Evolutionary conservation across 30 jellyfish, hydroid and myxozoan species (phyloP).

Genomic region (Hydractinia symbiolongicarpus): DNA sequence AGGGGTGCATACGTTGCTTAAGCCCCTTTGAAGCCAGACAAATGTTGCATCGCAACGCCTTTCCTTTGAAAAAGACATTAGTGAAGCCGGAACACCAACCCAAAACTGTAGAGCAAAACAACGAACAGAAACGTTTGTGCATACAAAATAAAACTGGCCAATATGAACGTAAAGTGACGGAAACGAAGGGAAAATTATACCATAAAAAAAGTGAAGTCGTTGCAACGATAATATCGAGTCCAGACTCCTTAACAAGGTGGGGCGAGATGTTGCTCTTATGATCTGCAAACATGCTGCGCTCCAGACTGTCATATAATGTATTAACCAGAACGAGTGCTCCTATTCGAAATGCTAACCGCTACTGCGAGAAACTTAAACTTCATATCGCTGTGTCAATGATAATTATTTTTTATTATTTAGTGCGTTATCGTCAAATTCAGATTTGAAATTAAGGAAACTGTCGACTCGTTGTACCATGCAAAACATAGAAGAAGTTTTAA

Average conservation of each 20-base stretch:
- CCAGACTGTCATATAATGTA: too few relatives aligned
- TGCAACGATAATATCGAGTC: conserved; percentile 5
- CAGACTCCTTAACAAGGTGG: background rate
- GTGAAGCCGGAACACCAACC: background rate
- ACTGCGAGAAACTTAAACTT: too few relatives aligned
- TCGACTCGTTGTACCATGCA: too few relatives aligned
- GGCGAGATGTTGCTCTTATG: background rate
- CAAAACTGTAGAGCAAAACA: background rate
- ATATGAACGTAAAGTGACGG: background rate
- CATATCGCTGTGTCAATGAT: too few relatives aligned
- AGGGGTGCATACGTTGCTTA: background rate
- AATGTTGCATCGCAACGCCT: background rate
- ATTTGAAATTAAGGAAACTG: too few relatives aligned
- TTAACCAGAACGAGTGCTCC: too few relatives aligned
- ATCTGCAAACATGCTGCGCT: too few relatives aligned
- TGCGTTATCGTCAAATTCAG: too few relatives aligned
- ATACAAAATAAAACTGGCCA: background rate
- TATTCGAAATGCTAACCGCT: too few relatives aligned
- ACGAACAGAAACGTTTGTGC: background rate
- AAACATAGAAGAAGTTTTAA: too few relatives aligned
- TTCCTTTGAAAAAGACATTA: background rate
- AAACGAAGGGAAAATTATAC: background rate
- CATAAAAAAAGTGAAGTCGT: background rate
- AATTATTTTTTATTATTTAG: too few relatives aligned
- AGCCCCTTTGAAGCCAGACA: background rate